These are phyloP conservation scores for Nebria ingens DNA, from an alignment of 1,140 invertebrate species.

Conservation along the genomic window DNA sequence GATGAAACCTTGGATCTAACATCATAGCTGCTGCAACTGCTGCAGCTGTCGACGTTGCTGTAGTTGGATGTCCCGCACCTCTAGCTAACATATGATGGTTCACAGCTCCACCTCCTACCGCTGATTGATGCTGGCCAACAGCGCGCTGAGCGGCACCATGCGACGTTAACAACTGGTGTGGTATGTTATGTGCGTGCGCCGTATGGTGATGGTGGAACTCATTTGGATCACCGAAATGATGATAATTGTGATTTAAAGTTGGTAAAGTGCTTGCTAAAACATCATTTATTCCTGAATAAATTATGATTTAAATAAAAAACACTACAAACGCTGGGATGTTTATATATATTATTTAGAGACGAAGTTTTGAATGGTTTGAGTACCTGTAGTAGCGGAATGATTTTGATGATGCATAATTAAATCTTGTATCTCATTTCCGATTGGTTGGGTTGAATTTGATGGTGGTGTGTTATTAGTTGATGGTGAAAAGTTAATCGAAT, in stretches of 20 bases:
- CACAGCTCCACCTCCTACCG: slow-evolving; percentile 14
- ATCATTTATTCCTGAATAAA: neutral
- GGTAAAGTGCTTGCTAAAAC: slow-evolving; percentile 23
- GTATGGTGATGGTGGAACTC: slow-evolving; percentile 29
- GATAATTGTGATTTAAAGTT: slow-evolving; percentile 27
- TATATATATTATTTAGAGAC: too few relatives aligned
- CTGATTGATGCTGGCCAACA: slow-evolving; percentile 23
- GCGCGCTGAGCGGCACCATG: slow-evolving; percentile 26
- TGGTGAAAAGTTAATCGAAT: neutral
- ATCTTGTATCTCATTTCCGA: slow-evolving; percentile 31
- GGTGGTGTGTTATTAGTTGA: slow-evolving; percentile 15
- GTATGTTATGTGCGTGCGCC: slow-evolving; percentile 26
- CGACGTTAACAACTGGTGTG: slow-evolving; percentile 27
- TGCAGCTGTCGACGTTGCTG: slow-evolving; percentile 31
- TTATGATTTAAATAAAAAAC: neutral
- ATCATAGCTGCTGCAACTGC: slow-evolving; percentile 35
- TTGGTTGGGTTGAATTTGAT: slow-evolving; percentile 22
- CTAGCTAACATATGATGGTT: slow-evolving; percentile 30
- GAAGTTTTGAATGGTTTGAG: neutral
- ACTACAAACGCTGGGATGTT: neutral
- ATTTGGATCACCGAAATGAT: slow-evolving; percentile 29
- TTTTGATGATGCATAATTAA: slow-evolving; percentile 34
- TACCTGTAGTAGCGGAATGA: slow-evolving; percentile 21
- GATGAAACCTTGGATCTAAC: slow-evolving; percentile 34
- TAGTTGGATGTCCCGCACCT: slow-evolving; percentile 14